These are phyloP conservation scores for Xylophagus ater DNA, from an alignment of 2,888 invertebrate genomes.

Conservation along the genomic window DNA sequence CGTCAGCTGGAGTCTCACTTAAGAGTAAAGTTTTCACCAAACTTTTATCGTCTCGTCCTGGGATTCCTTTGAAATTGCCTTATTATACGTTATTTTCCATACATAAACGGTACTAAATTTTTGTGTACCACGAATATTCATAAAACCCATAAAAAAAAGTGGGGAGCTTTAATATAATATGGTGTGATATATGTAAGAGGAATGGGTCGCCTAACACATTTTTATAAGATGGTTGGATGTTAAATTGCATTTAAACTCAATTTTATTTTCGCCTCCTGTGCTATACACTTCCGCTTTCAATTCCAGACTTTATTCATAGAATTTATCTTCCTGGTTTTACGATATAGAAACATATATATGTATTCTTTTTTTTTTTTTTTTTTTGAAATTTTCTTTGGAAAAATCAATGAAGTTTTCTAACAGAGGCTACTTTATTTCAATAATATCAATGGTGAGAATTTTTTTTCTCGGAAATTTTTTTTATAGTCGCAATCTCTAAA, in stretches of 20 bases:
- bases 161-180: conserved; percentile 5
- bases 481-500: not conserved
- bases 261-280: conserved; percentile 7
- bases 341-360: no score
- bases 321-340: no score
- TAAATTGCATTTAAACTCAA: conserved; percentile 14
- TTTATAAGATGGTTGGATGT: conserved; percentile 11
- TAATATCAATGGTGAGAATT: not conserved
- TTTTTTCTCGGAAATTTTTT: not conserved
- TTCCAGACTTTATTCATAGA: no score
- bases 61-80: conserved; percentile 11
- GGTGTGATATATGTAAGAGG: conserved; percentile 5
- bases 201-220: conserved; percentile 12
- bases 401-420: conserved; percentile 12
- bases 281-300: no score
- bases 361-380: not conserved
- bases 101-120: no score
- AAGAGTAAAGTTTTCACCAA: conserved; percentile 14
- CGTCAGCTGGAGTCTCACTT: conserved; percentile 18
- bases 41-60: conserved; percentile 10
- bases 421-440: conserved; percentile 6
- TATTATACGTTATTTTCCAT: conserved; percentile 12
- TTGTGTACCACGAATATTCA: no score
- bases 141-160: no score
- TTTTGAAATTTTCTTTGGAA: not conserved